Percentiles rank a stretch among this genome's conserved stretches.
phyloP scores from a whole-genome alignment of 2,113 vertebrate genomes.

The Serilophus lunatus region DNA sequence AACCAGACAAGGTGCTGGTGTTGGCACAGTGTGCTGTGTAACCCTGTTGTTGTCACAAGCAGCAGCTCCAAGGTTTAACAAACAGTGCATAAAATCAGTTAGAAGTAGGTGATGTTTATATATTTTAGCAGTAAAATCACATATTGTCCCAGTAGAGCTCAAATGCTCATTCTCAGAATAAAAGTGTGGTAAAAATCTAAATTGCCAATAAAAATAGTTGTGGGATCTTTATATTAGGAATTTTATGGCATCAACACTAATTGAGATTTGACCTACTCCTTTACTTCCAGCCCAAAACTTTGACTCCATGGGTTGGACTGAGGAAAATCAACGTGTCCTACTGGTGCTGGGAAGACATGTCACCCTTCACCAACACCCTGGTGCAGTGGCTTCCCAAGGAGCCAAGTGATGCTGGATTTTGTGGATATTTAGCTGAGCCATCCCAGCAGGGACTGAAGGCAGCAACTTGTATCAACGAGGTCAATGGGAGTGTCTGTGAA shows the following conservation, averaged over 20 bases:
- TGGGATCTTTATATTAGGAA: background rate
- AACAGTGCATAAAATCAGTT: background rate
- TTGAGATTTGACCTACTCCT: background rate
- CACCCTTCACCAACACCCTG: slow-evolving; percentile 91
- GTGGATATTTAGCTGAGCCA: slow-evolving; percentile 90
- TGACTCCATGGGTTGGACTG: slow-evolving; percentile 96
- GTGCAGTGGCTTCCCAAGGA: slow-evolving; percentile 90
- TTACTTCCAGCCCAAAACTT: slow-evolving; percentile 76
- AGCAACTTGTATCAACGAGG: slow-evolving; percentile 87
- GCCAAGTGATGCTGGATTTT: slow-evolving; percentile 94
- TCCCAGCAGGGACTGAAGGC: slow-evolving; percentile 84
- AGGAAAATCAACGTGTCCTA: slow-evolving; percentile 96
- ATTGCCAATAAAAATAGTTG: background rate
- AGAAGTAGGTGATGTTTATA: background rate
- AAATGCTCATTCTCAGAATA: background rate
- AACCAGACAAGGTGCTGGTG: background rate
- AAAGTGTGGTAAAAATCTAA: background rate
- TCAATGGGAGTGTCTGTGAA: slow-evolving; percentile 91
- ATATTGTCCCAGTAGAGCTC: background rate
- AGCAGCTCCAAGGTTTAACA: background rate
- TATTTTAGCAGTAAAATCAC: background rate
- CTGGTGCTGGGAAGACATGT: slow-evolving; percentile 99
- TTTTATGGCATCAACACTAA: background rate
- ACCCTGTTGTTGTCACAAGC: background rate
- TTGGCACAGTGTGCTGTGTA: background rate